These are phyloP conservation scores for Magallana nippona DNA, from an alignment of 2,888 invertebrate species.

Conservation along the genomic window DNA sequence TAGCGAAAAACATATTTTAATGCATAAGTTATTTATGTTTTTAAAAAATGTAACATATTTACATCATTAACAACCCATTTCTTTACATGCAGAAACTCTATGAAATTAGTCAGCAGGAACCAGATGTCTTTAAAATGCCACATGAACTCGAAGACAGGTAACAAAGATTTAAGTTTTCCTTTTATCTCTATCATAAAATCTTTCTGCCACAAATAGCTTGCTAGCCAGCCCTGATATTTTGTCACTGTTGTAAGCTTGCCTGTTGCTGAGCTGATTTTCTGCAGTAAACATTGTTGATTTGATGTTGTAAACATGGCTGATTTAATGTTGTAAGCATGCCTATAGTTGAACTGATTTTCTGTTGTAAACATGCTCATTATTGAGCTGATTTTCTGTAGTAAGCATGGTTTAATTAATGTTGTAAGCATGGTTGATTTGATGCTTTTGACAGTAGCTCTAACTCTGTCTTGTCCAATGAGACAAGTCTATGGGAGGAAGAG, in stretches of 20 bases:
- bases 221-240: not conserved
- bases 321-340: not conserved
- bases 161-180: conserved; percentile 40
- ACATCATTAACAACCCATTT: not conserved
- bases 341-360: not conserved
- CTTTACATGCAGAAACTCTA: conserved; percentile 65
- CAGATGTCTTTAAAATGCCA: conserved; percentile 73
- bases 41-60: too few relatives aligned
- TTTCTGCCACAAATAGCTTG: not conserved
- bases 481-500: conserved; percentile 43
- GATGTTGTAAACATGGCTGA: not conserved
- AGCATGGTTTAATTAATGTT: too few relatives aligned
- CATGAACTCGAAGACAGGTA: conserved; percentile 73
- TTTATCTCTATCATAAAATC: not conserved
- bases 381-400: not conserved
- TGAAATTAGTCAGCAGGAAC: conserved; percentile 71
- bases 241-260: not conserved
- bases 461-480: conserved; percentile 39
- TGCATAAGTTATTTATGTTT: too few relatives aligned
- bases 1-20: not conserved
- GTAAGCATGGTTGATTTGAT: not conserved
- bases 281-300: not conserved
- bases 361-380: not conserved
- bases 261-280: not conserved
- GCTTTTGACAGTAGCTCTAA: conserved; percentile 23